A percentile compares a stretch with the other conserved stretches of the same genome.
These are phyloP conservation scores for Crypturellus tataupa DNA, from an alignment of 2,797 vertebrate genomes.

Conservation along the genomic window DNA sequence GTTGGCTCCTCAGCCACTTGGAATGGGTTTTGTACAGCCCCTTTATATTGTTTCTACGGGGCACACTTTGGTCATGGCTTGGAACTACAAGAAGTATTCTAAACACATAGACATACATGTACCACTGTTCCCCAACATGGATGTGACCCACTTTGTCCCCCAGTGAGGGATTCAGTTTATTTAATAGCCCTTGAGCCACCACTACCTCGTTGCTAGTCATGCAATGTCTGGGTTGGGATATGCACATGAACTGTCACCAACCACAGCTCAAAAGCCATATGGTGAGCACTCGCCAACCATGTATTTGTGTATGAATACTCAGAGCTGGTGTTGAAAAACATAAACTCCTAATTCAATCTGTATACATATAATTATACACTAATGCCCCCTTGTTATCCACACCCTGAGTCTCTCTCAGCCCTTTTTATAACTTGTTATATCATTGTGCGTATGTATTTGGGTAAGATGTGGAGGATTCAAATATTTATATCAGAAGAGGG, in stretches of 20 bases:
- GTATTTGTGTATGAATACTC: background rate
- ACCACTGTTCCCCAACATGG: background rate
- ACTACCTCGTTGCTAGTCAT: background rate
- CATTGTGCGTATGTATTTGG: background rate
- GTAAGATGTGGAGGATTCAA: constrained; percentile 14
- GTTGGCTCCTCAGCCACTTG: background rate
- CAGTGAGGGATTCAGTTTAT: background rate
- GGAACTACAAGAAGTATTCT: background rate
- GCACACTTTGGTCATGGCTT: background rate
- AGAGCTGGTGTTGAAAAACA: background rate
- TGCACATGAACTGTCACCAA: background rate
- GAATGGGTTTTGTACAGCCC: background rate
- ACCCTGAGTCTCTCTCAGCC: background rate
- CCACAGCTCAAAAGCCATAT: background rate
- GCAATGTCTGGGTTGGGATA: background rate
- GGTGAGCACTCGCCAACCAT: background rate
- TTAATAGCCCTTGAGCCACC: background rate
- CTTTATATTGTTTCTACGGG: background rate
- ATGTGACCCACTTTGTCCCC: background rate
- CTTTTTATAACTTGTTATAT: background rate
- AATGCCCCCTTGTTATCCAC: background rate
- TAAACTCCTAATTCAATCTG: background rate
- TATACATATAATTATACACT: background rate
- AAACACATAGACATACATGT: too few species aligned
- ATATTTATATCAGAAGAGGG: constrained; percentile 22